Evolutionary conservation across 2,113 vertebrate genomes (phyloP).

Genomic region (Daubentonia madagascariensis): DNA sequence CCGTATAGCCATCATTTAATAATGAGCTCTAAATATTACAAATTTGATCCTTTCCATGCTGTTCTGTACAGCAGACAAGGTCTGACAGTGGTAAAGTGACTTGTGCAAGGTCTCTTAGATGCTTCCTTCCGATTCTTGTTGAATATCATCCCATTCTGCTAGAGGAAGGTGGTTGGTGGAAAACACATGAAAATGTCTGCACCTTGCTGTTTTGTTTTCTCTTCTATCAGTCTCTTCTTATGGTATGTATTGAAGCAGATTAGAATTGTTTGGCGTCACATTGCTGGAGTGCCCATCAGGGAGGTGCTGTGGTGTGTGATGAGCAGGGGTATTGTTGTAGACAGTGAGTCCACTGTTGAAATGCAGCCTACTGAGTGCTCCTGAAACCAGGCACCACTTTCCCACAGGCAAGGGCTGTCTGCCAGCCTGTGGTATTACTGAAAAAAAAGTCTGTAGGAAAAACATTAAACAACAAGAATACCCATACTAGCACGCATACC

Average conservation of each 20-base stretch:
- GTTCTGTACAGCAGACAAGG: not conserved
- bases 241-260: not conserved
- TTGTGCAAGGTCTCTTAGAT: not conserved
- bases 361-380: not conserved
- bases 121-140: not conserved
- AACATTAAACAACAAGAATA: not conserved
- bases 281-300: not conserved
- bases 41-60: not conserved
- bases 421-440: not conserved
- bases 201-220: not conserved
- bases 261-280: not conserved
- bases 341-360: not conserved
- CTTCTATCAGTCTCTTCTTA: not conserved
- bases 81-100: not conserved
- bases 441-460: not conserved
- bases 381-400: not conserved
- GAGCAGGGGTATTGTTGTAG: not conserved
- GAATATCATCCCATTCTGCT: not conserved
- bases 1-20: not conserved
- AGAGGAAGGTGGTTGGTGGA: not conserved
- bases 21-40: not conserved
- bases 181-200: not conserved
- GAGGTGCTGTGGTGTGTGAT: not conserved
- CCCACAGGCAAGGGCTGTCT: not conserved
- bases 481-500: not conserved